Conservation (phyloP, 2,113 vertebrate genomes). For the Osmerus mordax region DNA sequence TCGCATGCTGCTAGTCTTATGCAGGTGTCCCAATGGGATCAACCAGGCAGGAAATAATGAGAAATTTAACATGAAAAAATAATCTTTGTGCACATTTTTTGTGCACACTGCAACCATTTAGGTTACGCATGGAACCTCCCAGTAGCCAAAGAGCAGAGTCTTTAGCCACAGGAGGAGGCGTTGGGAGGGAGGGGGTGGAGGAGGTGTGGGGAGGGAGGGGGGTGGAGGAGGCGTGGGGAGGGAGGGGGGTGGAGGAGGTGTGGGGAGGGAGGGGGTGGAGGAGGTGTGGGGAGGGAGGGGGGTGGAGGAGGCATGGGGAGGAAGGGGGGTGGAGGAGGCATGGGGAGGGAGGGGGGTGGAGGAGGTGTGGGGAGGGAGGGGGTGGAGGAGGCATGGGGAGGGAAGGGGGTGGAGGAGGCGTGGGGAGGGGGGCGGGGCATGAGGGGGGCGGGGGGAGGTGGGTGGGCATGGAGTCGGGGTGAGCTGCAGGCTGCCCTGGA, state of each 20-base stretch:
- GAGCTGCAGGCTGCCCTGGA: conserved; percentile 53
- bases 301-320: not conserved
- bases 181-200: not conserved
- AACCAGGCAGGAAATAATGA: conserved; percentile 28
- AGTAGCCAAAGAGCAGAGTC: too few relatives aligned
- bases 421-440: not conserved
- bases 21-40: conserved; percentile 5
- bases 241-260: not conserved
- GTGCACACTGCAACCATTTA: conserved; percentile 7
- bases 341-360: not conserved
- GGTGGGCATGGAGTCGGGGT: conserved; percentile 24
- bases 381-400: not conserved
- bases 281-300: conserved; percentile 16
- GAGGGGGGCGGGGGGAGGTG: not conserved
- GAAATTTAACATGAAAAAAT: conserved; percentile 24
- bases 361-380: not conserved
- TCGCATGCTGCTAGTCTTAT: not conserved
- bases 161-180: too few relatives aligned
- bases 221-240: too few relatives aligned
- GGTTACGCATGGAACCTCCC: too few relatives aligned
- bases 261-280: conserved; percentile 5
- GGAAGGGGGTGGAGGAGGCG: not conserved
- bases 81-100: conserved; percentile 1
- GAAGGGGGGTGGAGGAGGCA: not conserved
- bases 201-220: too few relatives aligned